These are phyloP conservation scores for Epinephelus moara DNA, from an alignment of 2,113 vertebrate species.

Conservation along the genomic window DNA sequence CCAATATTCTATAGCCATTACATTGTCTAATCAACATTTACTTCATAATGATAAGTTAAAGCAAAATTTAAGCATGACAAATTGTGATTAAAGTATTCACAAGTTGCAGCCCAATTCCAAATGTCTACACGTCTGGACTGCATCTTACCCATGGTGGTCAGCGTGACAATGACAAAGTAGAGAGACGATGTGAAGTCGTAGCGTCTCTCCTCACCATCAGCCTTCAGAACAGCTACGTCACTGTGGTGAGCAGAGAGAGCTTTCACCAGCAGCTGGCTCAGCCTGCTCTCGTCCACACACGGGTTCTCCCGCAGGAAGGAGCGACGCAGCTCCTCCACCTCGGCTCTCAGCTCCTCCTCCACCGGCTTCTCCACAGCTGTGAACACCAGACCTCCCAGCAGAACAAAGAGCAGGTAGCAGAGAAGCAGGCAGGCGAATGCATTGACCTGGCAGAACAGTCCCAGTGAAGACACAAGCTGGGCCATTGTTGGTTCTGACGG, in stretches of 20 bases:
- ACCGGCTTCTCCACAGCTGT: conserved; percentile 77
- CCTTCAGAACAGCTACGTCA: conserved; percentile 71
- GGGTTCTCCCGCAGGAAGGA: conserved; percentile 74
- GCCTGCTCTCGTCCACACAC: conserved; percentile 74
- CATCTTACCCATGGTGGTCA: conserved; percentile 86
- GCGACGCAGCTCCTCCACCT: conserved; percentile 67
- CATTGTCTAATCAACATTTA: no score
- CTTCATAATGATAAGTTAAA: no score
- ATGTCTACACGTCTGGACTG: neutral
- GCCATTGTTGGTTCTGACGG: conserved; percentile 46
- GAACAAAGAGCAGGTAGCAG: conserved; percentile 76
- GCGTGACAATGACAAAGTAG: conserved; percentile 84
- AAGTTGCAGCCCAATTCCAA: no score
- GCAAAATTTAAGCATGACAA: neutral
- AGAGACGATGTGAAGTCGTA: conserved; percentile 85
- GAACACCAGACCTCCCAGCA: conserved; percentile 79
- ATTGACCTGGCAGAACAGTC: conserved; percentile 12
- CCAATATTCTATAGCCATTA: no score
- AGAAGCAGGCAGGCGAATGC: conserved; percentile 71
- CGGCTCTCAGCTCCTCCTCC: conserved; percentile 67
- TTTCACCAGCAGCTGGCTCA: conserved; percentile 74
- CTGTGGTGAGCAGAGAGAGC: conserved; percentile 68
- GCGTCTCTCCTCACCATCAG: conserved; percentile 55
- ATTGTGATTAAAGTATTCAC: neutral
- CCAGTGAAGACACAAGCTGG: neutral